phyloP scores from a whole-genome alignment of 2,888 invertebrate genomes.

The Anticlea derivata region DNA sequence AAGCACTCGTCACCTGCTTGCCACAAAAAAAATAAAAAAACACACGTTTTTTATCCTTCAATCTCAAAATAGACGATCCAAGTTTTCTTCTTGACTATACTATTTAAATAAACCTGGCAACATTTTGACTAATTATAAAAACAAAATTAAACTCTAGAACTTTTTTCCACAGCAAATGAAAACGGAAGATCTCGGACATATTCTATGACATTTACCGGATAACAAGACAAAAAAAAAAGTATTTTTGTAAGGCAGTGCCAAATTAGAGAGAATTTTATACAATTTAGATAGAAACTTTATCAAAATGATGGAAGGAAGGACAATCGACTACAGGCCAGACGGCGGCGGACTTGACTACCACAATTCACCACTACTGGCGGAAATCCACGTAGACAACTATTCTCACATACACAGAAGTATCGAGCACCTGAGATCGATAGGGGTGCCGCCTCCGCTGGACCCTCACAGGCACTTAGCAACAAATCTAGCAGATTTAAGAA shows the following conservation, averaged over 20 bases:
- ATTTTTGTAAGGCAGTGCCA: constrained; percentile 81
- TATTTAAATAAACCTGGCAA: constrained; percentile 40
- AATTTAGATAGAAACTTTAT: constrained; percentile 73
- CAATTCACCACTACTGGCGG: constrained; percentile 87
- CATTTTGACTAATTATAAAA: constrained; percentile 48
- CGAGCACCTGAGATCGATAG: constrained; percentile 85
- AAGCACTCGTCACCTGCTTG: constrained; percentile 78
- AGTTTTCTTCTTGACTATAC: constrained; percentile 8
- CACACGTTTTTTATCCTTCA: constrained; percentile 59
- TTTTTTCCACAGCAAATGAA: constrained; percentile 67
- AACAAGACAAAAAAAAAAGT: constrained; percentile 65
- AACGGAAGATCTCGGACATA: constrained; percentile 77
- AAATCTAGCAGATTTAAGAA: constrained; percentile 75
- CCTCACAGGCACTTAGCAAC: constrained; percentile 76
- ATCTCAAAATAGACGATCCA: constrained; percentile 47
- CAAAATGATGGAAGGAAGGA: constrained; percentile 83
- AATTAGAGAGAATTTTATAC: constrained; percentile 66
- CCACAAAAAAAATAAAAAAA: constrained; percentile 55
- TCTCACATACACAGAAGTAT: constrained; percentile 87
- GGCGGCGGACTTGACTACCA: constrained; percentile 87
- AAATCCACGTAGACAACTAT: constrained; percentile 86
- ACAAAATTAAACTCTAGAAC: constrained; percentile 26
- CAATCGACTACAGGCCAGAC: constrained; percentile 80
- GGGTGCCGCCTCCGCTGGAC: constrained; percentile 78
- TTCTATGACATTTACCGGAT: constrained; percentile 70